Evolutionary conservation across 2,888 invertebrate species (phyloP).

Genomic region (Busseola fusca): DNA sequence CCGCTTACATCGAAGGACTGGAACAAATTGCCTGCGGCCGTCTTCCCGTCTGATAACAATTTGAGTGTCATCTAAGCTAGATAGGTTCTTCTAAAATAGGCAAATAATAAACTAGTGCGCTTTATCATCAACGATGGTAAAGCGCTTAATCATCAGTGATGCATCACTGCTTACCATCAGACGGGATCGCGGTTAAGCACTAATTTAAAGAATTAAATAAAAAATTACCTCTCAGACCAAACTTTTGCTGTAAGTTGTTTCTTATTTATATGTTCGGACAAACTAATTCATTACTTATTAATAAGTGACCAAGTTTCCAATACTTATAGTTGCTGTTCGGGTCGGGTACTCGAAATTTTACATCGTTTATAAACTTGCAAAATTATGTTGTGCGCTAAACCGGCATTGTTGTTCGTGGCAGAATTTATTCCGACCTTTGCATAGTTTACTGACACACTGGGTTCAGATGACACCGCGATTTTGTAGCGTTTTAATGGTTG

Average conservation of each 20-base stretch:
- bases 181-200: no score
- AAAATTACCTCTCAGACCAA: neutral
- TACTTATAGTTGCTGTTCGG: slow-evolving; percentile 21
- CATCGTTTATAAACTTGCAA: slow-evolving; percentile 49
- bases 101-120: no score
- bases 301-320: slow-evolving; percentile 14
- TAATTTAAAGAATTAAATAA: no score
- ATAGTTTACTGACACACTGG: slow-evolving; percentile 35
- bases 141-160: no score
- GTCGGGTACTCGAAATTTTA: slow-evolving; percentile 16
- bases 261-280: neutral
- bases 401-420: slow-evolving; percentile 10
- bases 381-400: slow-evolving; percentile 44
- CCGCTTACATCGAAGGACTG: no score
- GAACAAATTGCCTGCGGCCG: no score
- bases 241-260: neutral
- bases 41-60: no score
- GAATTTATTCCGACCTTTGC: slow-evolving; percentile 41
- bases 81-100: no score
- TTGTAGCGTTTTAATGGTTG: slow-evolving; percentile 18
- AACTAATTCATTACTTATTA: slow-evolving; percentile 33
- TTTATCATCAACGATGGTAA: no score
- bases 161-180: no score
- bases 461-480: slow-evolving; percentile 1
- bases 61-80: no score